Percentiles rank a stretch among this genome's conserved stretches.
Evolutionary conservation across 2,113 vertebrate genomes (phyloP).

Genomic region (Sciurus niger): DNA sequence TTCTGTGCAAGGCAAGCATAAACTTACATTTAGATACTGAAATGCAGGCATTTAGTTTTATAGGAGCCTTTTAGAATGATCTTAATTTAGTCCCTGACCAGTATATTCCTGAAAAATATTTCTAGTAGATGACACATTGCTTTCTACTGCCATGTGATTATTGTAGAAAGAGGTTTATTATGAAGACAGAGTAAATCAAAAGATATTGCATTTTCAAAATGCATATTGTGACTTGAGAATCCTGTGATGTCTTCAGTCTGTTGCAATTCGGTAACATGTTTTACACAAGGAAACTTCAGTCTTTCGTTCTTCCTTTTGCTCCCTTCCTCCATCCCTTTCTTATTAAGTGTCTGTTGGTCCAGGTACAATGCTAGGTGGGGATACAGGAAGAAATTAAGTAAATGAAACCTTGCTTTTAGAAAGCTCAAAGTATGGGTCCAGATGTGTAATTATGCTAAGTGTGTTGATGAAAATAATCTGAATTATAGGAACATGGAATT

Average conservation of each 20-base stretch:
- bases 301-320: background rate
- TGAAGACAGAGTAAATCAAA: background rate
- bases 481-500: background rate
- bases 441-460: background rate
- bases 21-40: background rate
- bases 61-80: background rate
- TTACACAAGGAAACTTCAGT: background rate
- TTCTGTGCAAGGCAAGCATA: background rate
- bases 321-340: background rate
- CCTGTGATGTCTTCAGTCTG: background rate
- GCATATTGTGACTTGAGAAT: background rate
- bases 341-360: background rate
- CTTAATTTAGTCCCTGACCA: background rate
- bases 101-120: constrained; percentile 4
- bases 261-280: background rate
- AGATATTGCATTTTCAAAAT: background rate
- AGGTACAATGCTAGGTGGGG: background rate
- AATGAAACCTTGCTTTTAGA: background rate
- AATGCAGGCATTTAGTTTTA: background rate
- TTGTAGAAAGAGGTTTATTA: background rate
- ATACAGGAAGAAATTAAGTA: background rate
- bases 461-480: background rate
- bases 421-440: background rate
- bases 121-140: background rate
- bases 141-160: background rate